These are phyloP conservation scores for Schizopygopsis pylzovi DNA, from an alignment of 2,797 vertebrate genomes.

Conservation along the genomic window DNA sequence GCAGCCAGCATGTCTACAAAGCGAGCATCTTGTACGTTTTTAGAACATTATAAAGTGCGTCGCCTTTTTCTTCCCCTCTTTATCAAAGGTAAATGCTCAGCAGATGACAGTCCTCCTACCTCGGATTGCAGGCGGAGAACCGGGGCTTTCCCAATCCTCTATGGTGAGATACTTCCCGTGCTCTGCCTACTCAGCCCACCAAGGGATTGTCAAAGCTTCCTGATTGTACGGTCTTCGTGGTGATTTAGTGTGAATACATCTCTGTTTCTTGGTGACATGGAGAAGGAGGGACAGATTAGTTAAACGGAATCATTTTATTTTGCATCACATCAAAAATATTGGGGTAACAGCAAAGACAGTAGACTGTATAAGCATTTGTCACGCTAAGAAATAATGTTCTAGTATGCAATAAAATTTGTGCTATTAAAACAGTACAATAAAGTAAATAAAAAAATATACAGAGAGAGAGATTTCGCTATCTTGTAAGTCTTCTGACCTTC, in stretches of 20 bases:
- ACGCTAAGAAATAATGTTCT: background rate
- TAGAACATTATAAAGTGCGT: constrained; percentile 50
- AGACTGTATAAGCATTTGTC: background rate
- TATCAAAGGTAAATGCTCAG: constrained; percentile 58
- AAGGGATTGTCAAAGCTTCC: constrained; percentile 73
- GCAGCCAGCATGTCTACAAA: constrained; percentile 75
- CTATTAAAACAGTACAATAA: background rate
- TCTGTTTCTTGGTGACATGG: constrained; percentile 29
- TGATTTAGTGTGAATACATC: constrained; percentile 74
- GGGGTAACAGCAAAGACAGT: background rate
- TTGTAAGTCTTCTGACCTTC: background rate
- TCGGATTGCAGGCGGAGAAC: constrained; percentile 78
- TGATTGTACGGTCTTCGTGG: constrained; percentile 77
- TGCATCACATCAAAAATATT: constrained; percentile 5
- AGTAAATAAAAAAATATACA: background rate
- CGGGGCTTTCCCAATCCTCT: constrained; percentile 72
- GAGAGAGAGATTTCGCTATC: background rate
- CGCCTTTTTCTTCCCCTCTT: constrained; percentile 33
- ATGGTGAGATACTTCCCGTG: constrained; percentile 68
- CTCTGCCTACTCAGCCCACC: constrained; percentile 70
- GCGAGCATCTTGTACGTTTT: constrained; percentile 74
- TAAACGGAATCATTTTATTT: constrained; percentile 28
- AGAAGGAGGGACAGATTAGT: constrained; percentile 32
- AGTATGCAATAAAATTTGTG: background rate
- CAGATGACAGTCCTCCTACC: constrained; percentile 77